phyloP scores from a whole-genome alignment of 1,140 invertebrate genomes.

The Macrobrachium nipponense region DNA sequence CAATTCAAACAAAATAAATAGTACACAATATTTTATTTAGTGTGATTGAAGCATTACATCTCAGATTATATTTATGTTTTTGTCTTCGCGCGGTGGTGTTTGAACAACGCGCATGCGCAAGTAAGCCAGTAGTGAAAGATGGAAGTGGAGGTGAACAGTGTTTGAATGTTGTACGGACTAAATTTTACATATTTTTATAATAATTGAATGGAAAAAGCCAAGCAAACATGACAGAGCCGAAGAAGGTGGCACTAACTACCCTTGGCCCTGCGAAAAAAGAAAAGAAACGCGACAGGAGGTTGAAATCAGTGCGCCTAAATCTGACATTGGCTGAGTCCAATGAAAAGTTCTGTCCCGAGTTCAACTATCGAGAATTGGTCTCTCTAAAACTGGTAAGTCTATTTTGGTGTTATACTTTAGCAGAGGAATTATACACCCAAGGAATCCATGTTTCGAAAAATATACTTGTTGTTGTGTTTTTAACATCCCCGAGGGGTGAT shows the following conservation, averaged over 20 bases:
- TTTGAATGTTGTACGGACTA: constrained; percentile 53
- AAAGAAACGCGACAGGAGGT: constrained; percentile 45
- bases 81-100: constrained; percentile 48
- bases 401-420: neutral
- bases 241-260: constrained; percentile 57
- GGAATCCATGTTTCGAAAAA: neutral
- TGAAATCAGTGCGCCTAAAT: constrained; percentile 53
- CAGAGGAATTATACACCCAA: neutral
- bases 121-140: constrained; percentile 51
- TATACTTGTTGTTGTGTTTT: neutral
- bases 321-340: constrained; percentile 57
- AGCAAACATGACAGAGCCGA: constrained; percentile 51
- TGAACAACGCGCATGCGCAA: constrained; percentile 52
- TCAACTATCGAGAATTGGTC: constrained; percentile 60
- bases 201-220: constrained; percentile 52
- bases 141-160: constrained; percentile 49
- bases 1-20: too few relatives aligned
- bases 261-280: constrained; percentile 48
- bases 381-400: constrained; percentile 52
- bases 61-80: constrained; percentile 10
- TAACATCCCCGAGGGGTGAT: neutral
- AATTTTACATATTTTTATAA: constrained; percentile 46
- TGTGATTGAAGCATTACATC: neutral
- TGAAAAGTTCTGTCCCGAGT: constrained; percentile 58
- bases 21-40: neutral